Evolutionary conservation across 2,888 invertebrate genomes (phyloP), one percentile per base, ranked within the genome.

Genomic region (Acrobasis suavella): DNA sequence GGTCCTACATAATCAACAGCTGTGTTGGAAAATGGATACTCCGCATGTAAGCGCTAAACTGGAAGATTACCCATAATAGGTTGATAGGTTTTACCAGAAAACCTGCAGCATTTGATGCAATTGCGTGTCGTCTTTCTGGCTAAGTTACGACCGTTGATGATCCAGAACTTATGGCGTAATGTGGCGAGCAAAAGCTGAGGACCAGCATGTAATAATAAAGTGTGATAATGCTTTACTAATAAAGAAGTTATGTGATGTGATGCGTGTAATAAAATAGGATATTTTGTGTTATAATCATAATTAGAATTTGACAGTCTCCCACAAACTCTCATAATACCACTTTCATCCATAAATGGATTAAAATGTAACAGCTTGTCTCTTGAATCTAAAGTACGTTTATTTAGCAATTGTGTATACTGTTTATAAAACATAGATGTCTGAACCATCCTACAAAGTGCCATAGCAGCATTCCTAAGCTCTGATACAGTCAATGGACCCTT

Each of bases 21-120:
- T 15, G 69, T 68, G 38, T 69, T 66, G 0, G 22, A 17, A 50
- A 70, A 72, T 10, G 67, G 64, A 56, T 61, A 70, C 8, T 70
- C 67, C 2, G 61, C 50, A 12, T 71, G 67, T 38, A 67, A 15
- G 5, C 68, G 65, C 51, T 68, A 51, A 9, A 56, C 38, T 2
- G 73, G 70, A 7, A 73, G 50, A 39, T 69, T 59, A 5, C 64
- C 70, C 73, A 71, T 73, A 14, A 69, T 68, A 12, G 70, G 70
- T n/a, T n/a, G n/a, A n/a, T n/a, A n/a, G n/a, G n/a, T n/a, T n/a
- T n/a, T n/a, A n/a, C n/a, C n/a, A n/a, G n/a, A 42, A 56, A 65
- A 66, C 37, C 64, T 55, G 46, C 64, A 63, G 61, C 70, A 70
- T 38, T 8, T 61, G 0, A 64, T 12, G 56, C 68, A 70, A 0